Conservation (phyloP, 2,113 vertebrate species). For the Sigmodon hispidus region DNA sequence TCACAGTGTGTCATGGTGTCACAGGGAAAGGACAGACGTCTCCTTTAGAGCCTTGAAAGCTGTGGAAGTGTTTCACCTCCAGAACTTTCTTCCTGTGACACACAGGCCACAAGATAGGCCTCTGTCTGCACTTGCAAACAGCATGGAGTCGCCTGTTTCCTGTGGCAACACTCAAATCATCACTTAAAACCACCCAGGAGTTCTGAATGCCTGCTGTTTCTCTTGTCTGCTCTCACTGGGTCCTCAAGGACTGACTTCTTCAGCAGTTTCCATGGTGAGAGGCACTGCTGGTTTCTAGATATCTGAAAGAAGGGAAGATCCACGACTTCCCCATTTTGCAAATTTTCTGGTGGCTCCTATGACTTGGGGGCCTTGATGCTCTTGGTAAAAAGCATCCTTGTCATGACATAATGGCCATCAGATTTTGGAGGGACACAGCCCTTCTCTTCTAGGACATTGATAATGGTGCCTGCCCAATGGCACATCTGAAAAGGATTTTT, state of each 20-base stretch:
- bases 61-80: constrained; percentile 64
- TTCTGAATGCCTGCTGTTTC: constrained; percentile 42
- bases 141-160: neutral
- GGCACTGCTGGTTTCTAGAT: neutral
- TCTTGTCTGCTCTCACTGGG: constrained; percentile 11
- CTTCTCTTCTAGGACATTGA: neutral
- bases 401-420: neutral
- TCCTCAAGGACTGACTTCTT: neutral
- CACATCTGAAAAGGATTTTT: neutral
- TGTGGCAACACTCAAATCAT: neutral
- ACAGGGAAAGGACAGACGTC: constrained; percentile 76
- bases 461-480: neutral
- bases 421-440: neutral
- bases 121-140: neutral
- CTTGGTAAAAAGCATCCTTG: neutral
- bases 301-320: neutral
- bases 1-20: constrained; percentile 83
- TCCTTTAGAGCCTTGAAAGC: constrained; percentile 72
- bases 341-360: neutral
- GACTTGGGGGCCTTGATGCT: neutral
- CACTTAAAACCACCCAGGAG: constrained; percentile 64
- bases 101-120: neutral
- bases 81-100: constrained; percentile 48
- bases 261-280: neutral
- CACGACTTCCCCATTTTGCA: neutral